Conservation (phyloP, 2,797 vertebrate genomes). For the Spatula versicolor region DNA sequence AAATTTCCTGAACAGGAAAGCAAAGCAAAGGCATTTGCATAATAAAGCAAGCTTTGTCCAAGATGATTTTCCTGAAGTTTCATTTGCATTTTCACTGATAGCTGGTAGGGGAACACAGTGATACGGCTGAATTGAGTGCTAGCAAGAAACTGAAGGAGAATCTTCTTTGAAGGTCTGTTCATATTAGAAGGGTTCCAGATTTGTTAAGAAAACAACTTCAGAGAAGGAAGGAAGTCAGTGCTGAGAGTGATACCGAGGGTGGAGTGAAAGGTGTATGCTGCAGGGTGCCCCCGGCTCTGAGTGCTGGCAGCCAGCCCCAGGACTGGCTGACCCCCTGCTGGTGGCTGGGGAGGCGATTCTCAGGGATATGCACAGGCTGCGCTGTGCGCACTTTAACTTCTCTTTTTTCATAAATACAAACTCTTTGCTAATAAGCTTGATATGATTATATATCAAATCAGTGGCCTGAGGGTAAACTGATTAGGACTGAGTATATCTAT, state of each 20-base stretch:
- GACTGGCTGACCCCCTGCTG: background rate
- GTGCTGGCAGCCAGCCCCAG: background rate
- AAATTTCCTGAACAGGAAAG: background rate
- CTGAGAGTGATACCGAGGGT: background rate
- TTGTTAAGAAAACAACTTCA: background rate
- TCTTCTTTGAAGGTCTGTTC: background rate
- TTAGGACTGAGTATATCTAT: background rate
- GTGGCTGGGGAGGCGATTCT: background rate
- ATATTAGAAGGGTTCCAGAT: background rate
- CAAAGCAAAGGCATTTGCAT: background rate
- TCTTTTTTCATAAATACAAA: background rate
- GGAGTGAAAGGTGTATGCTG: background rate
- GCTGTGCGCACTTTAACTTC: background rate
- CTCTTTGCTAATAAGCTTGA: background rate
- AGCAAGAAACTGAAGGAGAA: background rate
- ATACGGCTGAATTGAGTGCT: background rate
- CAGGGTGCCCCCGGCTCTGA: fast-evolving
- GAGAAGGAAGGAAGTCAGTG: background rate
- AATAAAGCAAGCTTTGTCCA: background rate
- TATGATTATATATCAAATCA: background rate
- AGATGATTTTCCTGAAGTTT: background rate
- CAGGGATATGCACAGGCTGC: background rate
- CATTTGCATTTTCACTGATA: background rate
- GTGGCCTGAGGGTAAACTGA: background rate
- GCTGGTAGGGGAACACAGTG: background rate